Percentiles rank a stretch among this genome's conserved stretches.
These are phyloP conservation scores for Alligator sinensis DNA, from an alignment of 2,113 vertebrate genomes.

Conservation along the genomic window DNA sequence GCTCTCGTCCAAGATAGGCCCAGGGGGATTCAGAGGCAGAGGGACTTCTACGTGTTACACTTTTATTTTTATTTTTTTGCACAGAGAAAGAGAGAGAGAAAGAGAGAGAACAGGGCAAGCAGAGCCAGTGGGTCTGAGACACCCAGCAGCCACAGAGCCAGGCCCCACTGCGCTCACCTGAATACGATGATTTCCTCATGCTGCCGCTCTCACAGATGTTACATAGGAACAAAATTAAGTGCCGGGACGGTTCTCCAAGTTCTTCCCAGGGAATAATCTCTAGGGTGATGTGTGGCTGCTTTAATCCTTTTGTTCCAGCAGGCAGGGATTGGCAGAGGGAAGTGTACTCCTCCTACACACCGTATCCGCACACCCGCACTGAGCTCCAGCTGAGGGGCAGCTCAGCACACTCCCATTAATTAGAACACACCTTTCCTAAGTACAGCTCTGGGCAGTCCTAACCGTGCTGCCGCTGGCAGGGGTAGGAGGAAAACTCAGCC, in stretches of 20 bases:
- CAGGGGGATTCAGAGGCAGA: background rate
- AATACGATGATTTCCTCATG: constrained; percentile 71
- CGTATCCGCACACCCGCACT: background rate
- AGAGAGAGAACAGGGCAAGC: background rate
- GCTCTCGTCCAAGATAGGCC: background rate
- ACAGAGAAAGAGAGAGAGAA: background rate
- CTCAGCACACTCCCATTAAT: background rate
- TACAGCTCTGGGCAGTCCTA: constrained; percentile 53
- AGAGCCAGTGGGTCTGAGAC: background rate
- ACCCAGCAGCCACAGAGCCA: background rate
- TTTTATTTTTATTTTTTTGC: background rate
- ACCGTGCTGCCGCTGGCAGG: constrained; percentile 2
- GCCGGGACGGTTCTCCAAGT: background rate
- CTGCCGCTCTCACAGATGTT: constrained; percentile 1
- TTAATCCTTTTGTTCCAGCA: background rate
- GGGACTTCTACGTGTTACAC: fast-evolving
- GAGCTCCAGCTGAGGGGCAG: background rate
- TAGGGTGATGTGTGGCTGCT: background rate
- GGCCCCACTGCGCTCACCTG: constrained; percentile 55
- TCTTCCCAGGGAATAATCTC: background rate
- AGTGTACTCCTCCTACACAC: background rate
- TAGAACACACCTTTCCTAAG: constrained; percentile 53
- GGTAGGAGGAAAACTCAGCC: constrained; percentile 21
- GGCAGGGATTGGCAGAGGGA: constrained; percentile 19
- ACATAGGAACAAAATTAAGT: constrained; percentile 46